Evolutionary conservation across 2,113 vertebrate genomes (phyloP), one percentile per base, ranked within the genome.

Genomic region (Capreolus pygargus): DNA sequence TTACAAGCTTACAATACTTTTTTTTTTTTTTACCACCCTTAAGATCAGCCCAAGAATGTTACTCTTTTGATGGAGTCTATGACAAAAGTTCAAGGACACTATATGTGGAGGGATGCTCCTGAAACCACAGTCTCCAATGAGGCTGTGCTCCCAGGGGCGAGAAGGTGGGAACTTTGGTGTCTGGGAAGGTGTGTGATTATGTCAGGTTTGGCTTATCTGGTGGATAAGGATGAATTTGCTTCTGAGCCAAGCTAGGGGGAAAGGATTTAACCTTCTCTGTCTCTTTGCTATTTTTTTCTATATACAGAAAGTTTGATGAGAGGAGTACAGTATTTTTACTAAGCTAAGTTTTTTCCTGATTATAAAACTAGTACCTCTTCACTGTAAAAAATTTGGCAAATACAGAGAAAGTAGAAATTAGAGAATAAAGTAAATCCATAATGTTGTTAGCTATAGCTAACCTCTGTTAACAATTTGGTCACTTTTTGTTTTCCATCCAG

Each of bases 391-490:
- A 39, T 27, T 30, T 74, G 25, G 36, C 61, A 88, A 87, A 58
- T 55, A 60, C 7, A 39, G 50, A 94, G 50, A 89, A 95, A 86
- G 30, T 6, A 86, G 28, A 97, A 96, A 95, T 70, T 47, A 85
- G 16, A 76, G 28, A 93, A 76, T 21, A 88, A 76, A 70, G 86
- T 88, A 85, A 45, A 86, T 58, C 47, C 16, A 1, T 23, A 21
- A 6, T 67, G 12, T 7, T 74, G 28, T 33, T 76, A 83, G 33
- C 55, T 60, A n/a, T 33, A 76, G 45, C 52, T 57, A 76, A 91
- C 36, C 27, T 91, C 86, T 58, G 17, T 76, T 67, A 45, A 64
- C 30, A 86, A 30, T 57, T 70, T 47, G 39, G 30, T 85, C 30
- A 61, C 27, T 43, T 88, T 57, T 54, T 52, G n/a, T 82, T n/a